Evolutionary conservation across 2,797 vertebrate genomes (phyloP).

Genomic region (Merluccius polli): DNA sequence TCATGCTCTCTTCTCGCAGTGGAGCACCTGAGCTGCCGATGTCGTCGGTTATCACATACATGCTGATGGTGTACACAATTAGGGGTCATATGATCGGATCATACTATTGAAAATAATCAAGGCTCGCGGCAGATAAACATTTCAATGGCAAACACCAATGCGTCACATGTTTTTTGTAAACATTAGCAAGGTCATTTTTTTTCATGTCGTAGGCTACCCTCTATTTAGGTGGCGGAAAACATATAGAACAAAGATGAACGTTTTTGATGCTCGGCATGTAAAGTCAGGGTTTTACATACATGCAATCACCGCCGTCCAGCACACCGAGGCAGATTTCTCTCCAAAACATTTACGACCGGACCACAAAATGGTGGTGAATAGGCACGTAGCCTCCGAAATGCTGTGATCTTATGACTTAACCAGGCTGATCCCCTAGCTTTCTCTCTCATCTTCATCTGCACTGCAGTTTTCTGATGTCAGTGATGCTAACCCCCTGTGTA

Average conservation of each 20-base stretch:
- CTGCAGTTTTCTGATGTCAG: constrained; percentile 59
- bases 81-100: constrained; percentile 34
- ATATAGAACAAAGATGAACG: constrained; percentile 36
- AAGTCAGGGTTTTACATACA: constrained; percentile 38
- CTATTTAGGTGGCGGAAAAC: constrained; percentile 34
- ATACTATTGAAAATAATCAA: constrained; percentile 47
- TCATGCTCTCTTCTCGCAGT: constrained; percentile 31
- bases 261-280: neutral
- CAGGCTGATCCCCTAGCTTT: constrained; percentile 47
- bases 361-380: constrained; percentile 26
- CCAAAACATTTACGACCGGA: constrained; percentile 35
- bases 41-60: constrained; percentile 33
- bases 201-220: constrained; percentile 47
- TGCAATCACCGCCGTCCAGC: constrained; percentile 30
- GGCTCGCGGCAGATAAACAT: constrained; percentile 19
- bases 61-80: constrained; percentile 41
- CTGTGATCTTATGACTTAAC: constrained; percentile 42
- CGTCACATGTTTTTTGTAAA: constrained; percentile 35
- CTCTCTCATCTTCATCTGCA: constrained; percentile 59
- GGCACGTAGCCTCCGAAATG: constrained; percentile 18
- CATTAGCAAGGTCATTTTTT: constrained; percentile 50
- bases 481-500: constrained; percentile 65
- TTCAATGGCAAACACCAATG: constrained; percentile 31
- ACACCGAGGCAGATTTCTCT: constrained; percentile 5
- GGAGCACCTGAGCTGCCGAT: constrained; percentile 30